These are phyloP conservation scores for Leptocoma aspasia DNA, from an alignment of 2,113 vertebrate genomes.

Conservation along the genomic window DNA sequence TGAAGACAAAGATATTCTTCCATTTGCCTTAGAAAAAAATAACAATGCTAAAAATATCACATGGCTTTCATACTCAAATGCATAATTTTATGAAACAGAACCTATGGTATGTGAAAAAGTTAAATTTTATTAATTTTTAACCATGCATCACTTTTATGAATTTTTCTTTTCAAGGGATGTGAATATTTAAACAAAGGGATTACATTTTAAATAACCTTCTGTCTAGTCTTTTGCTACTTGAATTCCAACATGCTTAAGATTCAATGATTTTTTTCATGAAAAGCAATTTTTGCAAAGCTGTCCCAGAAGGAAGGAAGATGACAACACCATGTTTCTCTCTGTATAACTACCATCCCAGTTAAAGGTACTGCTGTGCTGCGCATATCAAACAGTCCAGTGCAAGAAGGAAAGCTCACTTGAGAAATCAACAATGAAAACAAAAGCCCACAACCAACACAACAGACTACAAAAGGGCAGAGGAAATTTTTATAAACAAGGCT, in stretches of 20 bases:
- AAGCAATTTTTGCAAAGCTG: constrained; percentile 49
- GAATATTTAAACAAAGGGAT: constrained; percentile 32
- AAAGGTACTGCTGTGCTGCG: neutral
- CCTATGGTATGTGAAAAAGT: neutral
- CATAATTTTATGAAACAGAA: neutral
- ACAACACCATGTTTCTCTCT: neutral
- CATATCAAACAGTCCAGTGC: constrained; percentile 9
- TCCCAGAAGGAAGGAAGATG: neutral
- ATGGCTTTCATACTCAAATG: neutral
- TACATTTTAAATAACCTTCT: constrained; percentile 47
- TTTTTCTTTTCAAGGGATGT: constrained; percentile 26
- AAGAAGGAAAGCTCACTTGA: constrained; percentile 20
- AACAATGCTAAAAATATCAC: constrained; percentile 16
- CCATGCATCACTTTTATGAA: neutral
- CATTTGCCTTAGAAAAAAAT: constrained; percentile 44
- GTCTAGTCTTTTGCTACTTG: constrained; percentile 1
- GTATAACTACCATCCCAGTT: neutral
- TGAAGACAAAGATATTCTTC: constrained; percentile 54
- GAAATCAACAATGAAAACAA: constrained; percentile 3
- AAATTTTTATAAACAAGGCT: neutral
- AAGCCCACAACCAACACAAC: neutral
- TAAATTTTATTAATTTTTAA: constrained; percentile 34
- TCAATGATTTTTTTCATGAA: neutral
- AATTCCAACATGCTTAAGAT: constrained; percentile 22
- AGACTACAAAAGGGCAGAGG: neutral